Conservation (phyloP, 2,797 vertebrate species). For the Spheniscus humboldti region DNA sequence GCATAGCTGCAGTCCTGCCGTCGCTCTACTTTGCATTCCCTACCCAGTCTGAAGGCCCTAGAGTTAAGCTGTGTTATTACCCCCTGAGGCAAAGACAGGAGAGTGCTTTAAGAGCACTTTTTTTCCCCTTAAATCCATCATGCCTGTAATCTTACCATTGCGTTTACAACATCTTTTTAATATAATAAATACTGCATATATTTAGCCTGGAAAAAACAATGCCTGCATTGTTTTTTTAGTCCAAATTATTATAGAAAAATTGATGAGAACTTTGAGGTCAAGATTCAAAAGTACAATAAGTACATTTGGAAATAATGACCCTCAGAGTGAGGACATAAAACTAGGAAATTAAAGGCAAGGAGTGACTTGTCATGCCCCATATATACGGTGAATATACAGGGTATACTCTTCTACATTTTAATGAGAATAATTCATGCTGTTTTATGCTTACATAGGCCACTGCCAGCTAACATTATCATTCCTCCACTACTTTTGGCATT, state of each 20-base stretch:
- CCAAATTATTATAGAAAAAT: not conserved
- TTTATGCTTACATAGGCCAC: not conserved
- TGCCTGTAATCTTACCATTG: not conserved
- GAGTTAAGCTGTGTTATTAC: not conserved
- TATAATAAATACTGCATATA: not conserved
- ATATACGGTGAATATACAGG: not conserved
- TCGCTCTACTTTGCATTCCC: not conserved
- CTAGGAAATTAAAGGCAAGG: not conserved
- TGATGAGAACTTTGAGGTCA: not conserved
- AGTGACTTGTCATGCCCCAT: not conserved
- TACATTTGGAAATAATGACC: not conserved
- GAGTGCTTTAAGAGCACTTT: not conserved
- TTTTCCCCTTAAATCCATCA: not conserved
- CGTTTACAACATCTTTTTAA: not conserved
- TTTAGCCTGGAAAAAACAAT: not conserved
- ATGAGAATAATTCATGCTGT: not conserved
- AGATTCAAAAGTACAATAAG: not conserved
- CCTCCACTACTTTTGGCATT: not conserved
- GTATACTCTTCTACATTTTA: not conserved
- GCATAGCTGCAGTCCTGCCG: slow-evolving; percentile 17
- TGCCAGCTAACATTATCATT: not conserved
- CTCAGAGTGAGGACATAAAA: not conserved
- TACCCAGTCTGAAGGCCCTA: not conserved
- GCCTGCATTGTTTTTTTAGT: not conserved
- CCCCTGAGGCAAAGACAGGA: not conserved